Base-by-base conservation (phyloP, 2,888 invertebrate genomes). In the Eudasyphora cyanicolor region DNA sequence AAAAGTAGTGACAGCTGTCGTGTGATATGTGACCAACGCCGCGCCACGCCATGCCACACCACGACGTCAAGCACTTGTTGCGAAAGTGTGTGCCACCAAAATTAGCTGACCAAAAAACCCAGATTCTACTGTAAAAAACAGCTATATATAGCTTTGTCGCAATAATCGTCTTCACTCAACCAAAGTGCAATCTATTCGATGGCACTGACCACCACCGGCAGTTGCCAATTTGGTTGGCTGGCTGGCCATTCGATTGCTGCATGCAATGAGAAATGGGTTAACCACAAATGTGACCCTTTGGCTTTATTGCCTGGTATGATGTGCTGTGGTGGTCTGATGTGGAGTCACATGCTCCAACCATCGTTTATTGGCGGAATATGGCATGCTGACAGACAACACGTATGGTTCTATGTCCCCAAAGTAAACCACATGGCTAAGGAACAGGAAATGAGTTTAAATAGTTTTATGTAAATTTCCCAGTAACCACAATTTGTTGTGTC, bases 61-160 rank as follows among this genome's bases (percentile, higher is more conserved):
- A n/a, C 17, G 60, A 24, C 24, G 19, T 6, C 24, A 42, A 17
- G 35, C 67, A 67, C 67, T 67, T 67, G 67, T 67, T 67, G 67
- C 67, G 24, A 21, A 64, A 35, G 54, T 29, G 19, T 38, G 51
- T 19, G 38, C 51, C 10, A 51, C 54, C 69, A 80, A 83, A n/a
- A 77, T 83, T 77, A 71, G 83, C 57, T 83, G 83, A 83, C 83
- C 83, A 83, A 83, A 83, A 83, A 83, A 83, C 83, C 83, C 74
- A 80, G 64, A 80, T 83, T 80, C 71, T 83, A 8, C 1, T 71
- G 60, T 54, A n/a, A n/a, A n/a, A n/a, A n/a, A n/a, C n/a, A n/a
- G n/a, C n/a, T n/a, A n/a, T 35, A 74, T 62, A 45, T 49, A 12
- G 38, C 7, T 54, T 54, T 54, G 21, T 54, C 10, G 54, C 5